These are phyloP conservation scores for Phortica magna DNA, from an alignment of 2,888 invertebrate genomes.

Conservation along the genomic window DNA sequence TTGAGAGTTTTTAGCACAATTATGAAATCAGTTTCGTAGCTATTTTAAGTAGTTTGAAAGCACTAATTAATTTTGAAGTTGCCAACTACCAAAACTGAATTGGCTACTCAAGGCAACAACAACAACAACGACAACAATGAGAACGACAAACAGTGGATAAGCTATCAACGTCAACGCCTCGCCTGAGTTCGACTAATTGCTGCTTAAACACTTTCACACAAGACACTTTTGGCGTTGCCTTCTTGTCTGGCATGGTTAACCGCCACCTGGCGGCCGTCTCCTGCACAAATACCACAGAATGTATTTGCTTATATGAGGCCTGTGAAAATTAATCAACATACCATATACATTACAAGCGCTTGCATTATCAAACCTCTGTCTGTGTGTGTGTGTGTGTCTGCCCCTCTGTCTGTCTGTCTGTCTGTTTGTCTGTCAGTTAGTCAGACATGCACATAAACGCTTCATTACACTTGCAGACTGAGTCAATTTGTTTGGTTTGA, in stretches of 20 bases:
- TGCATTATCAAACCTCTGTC: neutral
- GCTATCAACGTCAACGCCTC: neutral
- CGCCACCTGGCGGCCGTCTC: neutral
- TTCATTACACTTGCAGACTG: conserved; percentile 12
- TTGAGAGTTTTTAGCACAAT: neutral
- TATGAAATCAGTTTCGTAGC: conserved; percentile 29
- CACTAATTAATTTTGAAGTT: conserved; percentile 27
- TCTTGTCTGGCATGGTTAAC: neutral
- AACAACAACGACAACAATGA: neutral
- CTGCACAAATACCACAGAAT: no score
- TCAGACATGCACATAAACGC: neutral
- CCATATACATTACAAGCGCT: conserved; percentile 22
- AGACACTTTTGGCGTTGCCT: neutral
- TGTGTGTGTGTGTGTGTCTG: neutral
- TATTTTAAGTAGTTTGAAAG: conserved; percentile 16
- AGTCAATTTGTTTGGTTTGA: conserved; percentile 15
- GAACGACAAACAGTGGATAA: conserved; percentile 2
- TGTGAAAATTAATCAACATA: conserved; percentile 32
- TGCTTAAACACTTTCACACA: conserved; percentile 23
- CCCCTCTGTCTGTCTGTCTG: neutral
- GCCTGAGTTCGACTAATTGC: conserved; percentile 17
- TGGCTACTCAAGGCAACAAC: neutral
- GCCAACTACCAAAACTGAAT: neutral
- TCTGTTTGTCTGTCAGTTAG: neutral
- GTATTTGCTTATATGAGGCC: neutral